Percentiles rank a stretch among this genome's conserved stretches.
These are phyloP conservation scores for Drosophila atripex DNA, from an alignment of 2,888 invertebrate species.

Conservation along the genomic window DNA sequence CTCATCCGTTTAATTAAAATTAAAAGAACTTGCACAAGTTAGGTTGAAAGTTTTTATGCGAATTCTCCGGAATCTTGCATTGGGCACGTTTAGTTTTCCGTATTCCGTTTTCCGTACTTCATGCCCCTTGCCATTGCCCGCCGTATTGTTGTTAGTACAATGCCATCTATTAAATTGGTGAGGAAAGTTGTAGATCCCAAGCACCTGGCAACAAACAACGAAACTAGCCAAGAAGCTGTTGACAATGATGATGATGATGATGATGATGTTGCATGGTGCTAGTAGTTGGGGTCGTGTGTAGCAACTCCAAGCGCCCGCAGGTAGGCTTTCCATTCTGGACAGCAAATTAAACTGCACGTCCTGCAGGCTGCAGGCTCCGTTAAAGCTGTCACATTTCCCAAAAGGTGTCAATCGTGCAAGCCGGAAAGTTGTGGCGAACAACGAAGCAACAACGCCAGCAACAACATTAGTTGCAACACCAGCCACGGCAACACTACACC, in stretches of 20 bases:
- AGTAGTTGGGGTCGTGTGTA: neutral
- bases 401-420: slow-evolving; percentile 70
- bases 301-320: slow-evolving; percentile 14
- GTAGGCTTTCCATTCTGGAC: slow-evolving; percentile 43
- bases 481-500: slow-evolving; percentile 15
- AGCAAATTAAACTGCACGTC: slow-evolving; percentile 38
- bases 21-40: slow-evolving; percentile 63
- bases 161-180: slow-evolving; percentile 55
- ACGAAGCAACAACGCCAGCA: slow-evolving; percentile 21
- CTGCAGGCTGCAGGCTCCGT: slow-evolving; percentile 39
- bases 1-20: slow-evolving; percentile 78
- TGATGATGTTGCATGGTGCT: slow-evolving; percentile 27
- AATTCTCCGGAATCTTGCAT: slow-evolving; percentile 58
- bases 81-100: slow-evolving; percentile 73
- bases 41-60: slow-evolving; percentile 55
- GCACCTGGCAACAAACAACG: slow-evolving; percentile 63
- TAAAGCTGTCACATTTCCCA: slow-evolving; percentile 50
- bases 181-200: slow-evolving; percentile 36
- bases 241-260: slow-evolving; percentile 11
- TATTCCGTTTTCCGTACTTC: slow-evolving; percentile 6
- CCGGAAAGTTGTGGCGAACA: slow-evolving; percentile 68
- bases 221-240: neutral
- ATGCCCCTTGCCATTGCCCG: neutral
- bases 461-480: slow-evolving; percentile 12
- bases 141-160: slow-evolving; percentile 50